Evolutionary conservation across 2,888 invertebrate species (phyloP).

Genomic region (Osmoderma eremita): DNA sequence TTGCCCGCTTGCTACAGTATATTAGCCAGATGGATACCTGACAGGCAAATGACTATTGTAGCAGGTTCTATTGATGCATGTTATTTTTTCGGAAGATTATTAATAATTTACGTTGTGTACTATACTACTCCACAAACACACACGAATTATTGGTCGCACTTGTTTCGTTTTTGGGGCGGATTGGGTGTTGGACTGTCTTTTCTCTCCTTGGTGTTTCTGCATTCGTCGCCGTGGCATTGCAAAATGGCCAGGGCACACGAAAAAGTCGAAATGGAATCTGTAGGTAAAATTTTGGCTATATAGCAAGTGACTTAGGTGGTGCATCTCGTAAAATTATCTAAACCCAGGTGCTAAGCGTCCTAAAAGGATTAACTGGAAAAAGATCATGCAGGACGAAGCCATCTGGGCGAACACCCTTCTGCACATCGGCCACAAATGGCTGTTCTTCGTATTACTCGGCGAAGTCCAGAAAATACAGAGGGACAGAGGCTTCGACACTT

Average conservation of each 20-base stretch:
- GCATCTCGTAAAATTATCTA: neutral
- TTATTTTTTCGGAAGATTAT: neutral
- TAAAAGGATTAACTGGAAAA: constrained; percentile 20
- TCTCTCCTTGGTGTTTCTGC: neutral
- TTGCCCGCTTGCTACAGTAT: neutral
- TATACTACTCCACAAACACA: too few relatives aligned
- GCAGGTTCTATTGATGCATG: neutral
- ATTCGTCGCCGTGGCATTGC: neutral
- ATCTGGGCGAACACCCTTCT: constrained; percentile 5
- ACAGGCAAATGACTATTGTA: neutral
- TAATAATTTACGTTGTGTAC: neutral
- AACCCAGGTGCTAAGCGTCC: constrained; percentile 19
- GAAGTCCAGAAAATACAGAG: neutral
- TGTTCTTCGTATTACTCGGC: neutral
- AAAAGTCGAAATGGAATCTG: constrained; percentile 11
- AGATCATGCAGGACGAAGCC: constrained; percentile 22
- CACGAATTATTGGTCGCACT: neutral
- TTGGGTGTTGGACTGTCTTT: neutral
- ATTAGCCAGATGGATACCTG: constrained; percentile 15
- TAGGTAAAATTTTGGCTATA: constrained; percentile 15
- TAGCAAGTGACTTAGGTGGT: too few relatives aligned
- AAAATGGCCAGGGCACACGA: constrained; percentile 3
- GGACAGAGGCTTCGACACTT: neutral
- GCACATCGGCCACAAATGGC: constrained; percentile 8
- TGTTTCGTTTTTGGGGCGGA: neutral